These are phyloP conservation scores for Echinarachnius parma DNA, from an alignment of 53 echinoderm and acorn worm species.

Conservation along the genomic window DNA sequence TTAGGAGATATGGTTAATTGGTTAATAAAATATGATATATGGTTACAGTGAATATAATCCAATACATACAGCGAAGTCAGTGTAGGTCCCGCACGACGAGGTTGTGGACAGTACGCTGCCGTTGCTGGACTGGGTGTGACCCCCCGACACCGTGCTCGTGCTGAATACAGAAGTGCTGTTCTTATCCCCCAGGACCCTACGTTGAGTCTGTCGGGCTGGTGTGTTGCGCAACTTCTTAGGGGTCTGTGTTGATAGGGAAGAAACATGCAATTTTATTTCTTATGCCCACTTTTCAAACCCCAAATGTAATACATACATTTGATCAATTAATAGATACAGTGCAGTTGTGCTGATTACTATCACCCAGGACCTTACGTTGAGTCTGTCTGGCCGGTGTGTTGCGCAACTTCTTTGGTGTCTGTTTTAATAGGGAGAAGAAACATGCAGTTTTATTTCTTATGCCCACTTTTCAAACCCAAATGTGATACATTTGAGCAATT, in stretches of 20 bases:
- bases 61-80: conserved; percentile 94
- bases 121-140: conserved; percentile 28
- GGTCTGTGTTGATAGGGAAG: conserved; percentile 49
- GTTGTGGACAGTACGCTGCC: conserved; percentile 62
- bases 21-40: neutral
- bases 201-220: conserved; percentile 50
- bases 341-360: too few species aligned
- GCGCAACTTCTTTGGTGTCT: conserved; percentile 81
- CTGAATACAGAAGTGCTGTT: conserved; percentile 77
- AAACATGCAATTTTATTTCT: too few species aligned
- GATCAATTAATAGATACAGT: too few species aligned
- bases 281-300: too few species aligned
- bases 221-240: conserved; percentile 76
- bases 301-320: too few species aligned
- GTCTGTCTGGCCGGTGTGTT: conserved; percentile 57
- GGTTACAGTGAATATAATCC: too few species aligned
- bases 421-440: too few species aligned
- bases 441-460: too few species aligned
- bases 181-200: conserved; percentile 76
- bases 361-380: conserved; percentile 72
- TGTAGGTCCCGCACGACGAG: conserved; percentile 82
- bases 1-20: neutral
- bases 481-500: too few species aligned
- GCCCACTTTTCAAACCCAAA: too few species aligned
- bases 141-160: conserved; percentile 73